Evolutionary conservation across 2,888 invertebrate species (phyloP).

Genomic region (Trissolcus japonicus): DNA sequence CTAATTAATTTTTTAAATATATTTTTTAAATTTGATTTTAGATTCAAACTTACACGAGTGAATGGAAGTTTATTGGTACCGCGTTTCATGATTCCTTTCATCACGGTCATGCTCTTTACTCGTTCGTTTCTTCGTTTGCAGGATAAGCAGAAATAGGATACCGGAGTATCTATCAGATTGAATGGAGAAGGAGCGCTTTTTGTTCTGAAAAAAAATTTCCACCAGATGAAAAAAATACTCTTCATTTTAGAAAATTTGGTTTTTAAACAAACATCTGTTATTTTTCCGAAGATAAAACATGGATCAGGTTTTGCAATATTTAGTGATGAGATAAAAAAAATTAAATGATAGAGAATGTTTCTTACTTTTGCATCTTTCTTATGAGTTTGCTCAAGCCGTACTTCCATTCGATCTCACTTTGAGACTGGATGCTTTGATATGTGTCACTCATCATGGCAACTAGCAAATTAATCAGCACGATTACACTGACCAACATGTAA

Average conservation of each 20-base stretch:
- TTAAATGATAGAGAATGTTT: neutral
- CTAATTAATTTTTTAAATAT: neutral
- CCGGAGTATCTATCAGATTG: slow-evolving; percentile 82
- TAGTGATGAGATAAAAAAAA: too few species aligned
- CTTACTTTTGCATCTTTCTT: slow-evolving; percentile 83
- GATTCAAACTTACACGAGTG: slow-evolving; percentile 52
- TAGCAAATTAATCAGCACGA: slow-evolving; percentile 98
- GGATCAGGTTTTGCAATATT: too few species aligned
- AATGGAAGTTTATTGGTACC: slow-evolving; percentile 49
- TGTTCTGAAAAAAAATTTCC: slow-evolving; percentile 72
- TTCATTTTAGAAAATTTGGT: too few species aligned
- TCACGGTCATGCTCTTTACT: slow-evolving; percentile 65
- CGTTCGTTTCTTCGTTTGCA: slow-evolving; percentile 73
- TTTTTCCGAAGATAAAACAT: too few species aligned
- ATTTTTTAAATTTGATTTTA: neutral
- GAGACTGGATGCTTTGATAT: slow-evolving; percentile 96
- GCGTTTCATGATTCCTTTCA: slow-evolving; percentile 60
- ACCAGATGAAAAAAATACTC: too few species aligned
- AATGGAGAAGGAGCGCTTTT: slow-evolving; percentile 84
- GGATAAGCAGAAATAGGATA: slow-evolving; percentile 74
- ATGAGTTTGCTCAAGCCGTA: slow-evolving; percentile 86
- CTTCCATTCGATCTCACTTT: slow-evolving; percentile 88
- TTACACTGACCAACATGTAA: slow-evolving; percentile 99
- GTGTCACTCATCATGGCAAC: slow-evolving; percentile 99
- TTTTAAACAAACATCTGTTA: too few species aligned